Evolutionary conservation across 2,888 invertebrate genomes (phyloP).

Genomic region (Campoplex capitator): DNA sequence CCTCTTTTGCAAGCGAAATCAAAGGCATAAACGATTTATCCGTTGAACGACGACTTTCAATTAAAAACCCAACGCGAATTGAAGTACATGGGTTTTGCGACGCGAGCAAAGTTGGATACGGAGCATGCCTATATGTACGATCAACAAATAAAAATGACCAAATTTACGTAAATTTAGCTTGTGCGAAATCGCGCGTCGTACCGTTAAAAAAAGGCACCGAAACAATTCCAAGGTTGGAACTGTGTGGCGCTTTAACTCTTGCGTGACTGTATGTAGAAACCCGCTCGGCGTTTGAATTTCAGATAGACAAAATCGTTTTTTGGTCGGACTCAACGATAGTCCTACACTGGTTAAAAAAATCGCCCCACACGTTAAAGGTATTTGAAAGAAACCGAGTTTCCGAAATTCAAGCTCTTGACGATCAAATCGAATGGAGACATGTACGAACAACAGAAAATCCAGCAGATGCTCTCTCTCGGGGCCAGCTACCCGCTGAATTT

Average conservation of each 20-base stretch:
- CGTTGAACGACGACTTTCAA: conserved; percentile 25
- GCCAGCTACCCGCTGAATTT: conserved; percentile 59
- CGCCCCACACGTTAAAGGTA: no score
- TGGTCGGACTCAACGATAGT: no score
- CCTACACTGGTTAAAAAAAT: no score
- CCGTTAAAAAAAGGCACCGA: conserved; percentile 37
- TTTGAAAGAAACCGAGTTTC: conserved; percentile 42
- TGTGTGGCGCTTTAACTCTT: conserved; percentile 61
- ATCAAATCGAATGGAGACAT: conserved; percentile 62
- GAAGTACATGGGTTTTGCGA: conserved; percentile 37
- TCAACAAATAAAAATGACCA: conserved; percentile 34
- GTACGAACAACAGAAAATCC: conserved; percentile 67
- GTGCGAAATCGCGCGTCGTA: conserved; percentile 60
- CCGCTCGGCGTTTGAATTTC: conserved; percentile 18
- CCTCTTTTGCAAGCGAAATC: conserved; percentile 41
- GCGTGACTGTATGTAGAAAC: conserved; percentile 31
- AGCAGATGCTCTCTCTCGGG: conserved; percentile 68
- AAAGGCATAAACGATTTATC: conserved; percentile 29
- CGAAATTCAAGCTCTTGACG: conserved; percentile 67
- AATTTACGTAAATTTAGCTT: conserved; percentile 34
- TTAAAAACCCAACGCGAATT: conserved; percentile 28
- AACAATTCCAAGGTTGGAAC: conserved; percentile 64
- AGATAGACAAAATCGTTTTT: not conserved
- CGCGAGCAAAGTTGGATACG: conserved; percentile 55
- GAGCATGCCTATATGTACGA: conserved; percentile 69